These are phyloP conservation scores for Nothoprocta perdicaria DNA, from an alignment of 2,113 vertebrate species.

Conservation along the genomic window DNA sequence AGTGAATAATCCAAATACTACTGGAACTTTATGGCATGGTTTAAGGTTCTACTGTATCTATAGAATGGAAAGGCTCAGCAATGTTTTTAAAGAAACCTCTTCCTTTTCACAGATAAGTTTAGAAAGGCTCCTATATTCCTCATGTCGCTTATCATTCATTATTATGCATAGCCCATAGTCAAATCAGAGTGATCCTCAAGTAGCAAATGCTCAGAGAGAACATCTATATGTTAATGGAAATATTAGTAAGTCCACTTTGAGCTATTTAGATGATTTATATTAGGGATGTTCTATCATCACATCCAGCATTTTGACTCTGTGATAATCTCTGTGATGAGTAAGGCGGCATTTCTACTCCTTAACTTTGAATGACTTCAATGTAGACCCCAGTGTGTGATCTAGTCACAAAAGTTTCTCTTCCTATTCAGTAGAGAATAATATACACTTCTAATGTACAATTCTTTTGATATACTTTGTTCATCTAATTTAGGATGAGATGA, in stretches of 20 bases:
- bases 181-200: background rate
- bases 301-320: too few species aligned
- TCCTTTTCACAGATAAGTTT: background rate
- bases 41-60: background rate
- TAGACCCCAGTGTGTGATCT: background rate
- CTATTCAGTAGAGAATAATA: background rate
- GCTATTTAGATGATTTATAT: background rate
- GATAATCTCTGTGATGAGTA: background rate
- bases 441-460: background rate
- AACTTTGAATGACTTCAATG: background rate
- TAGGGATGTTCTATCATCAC: too few species aligned
- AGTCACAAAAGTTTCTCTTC: background rate
- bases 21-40: background rate
- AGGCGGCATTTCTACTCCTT: background rate
- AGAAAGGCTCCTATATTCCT: background rate
- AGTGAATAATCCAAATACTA: background rate
- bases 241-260: background rate
- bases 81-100: background rate
- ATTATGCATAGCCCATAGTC: background rate
- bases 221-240: background rate
- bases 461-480: background rate
- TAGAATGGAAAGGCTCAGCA: background rate
- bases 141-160: background rate
- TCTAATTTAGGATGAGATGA: background rate
- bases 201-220: background rate